Percentiles rank a stretch among this genome's conserved stretches.
Conservation (phyloP, 2,113 vertebrate genomes). For the Chunga burmeisteri region DNA sequence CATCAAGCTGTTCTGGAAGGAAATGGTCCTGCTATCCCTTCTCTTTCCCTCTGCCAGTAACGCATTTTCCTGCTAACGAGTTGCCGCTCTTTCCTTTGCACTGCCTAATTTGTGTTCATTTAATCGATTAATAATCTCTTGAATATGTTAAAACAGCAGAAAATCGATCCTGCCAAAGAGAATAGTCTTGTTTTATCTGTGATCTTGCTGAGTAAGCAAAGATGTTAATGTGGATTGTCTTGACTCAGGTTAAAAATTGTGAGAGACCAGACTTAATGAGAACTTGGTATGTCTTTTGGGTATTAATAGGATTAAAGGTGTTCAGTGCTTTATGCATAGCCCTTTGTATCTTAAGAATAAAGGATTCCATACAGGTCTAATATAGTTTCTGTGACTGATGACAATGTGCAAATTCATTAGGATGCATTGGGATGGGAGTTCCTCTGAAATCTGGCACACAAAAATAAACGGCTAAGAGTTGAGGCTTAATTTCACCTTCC, state of each 20-base stretch:
- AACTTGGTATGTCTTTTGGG: neutral
- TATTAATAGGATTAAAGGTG: neutral
- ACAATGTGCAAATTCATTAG: neutral
- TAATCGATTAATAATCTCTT: neutral
- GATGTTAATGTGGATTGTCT: neutral
- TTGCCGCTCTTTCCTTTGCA: neutral
- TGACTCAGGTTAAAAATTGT: neutral
- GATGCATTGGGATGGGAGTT: neutral
- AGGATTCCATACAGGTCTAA: neutral
- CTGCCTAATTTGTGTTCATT: neutral
- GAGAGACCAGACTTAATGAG: neutral
- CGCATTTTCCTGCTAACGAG: fast-evolving
- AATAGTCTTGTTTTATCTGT: neutral
- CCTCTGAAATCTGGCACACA: neutral
- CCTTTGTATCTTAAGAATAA: neutral
- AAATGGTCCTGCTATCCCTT: neutral
- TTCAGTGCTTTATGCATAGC: neutral
- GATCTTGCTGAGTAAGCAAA: neutral
- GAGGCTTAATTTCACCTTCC: neutral
- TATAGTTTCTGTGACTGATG: neutral
- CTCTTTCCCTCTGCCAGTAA: neutral
- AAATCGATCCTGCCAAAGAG: neutral
- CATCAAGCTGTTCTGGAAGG: neutral
- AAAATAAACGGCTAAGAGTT: neutral
- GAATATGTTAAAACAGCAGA: neutral